A percentile compares a stretch with the other conserved stretches of the same genome.
phyloP scores from a whole-genome alignment of 2,888 invertebrate genomes.

The Heterodera filipjevi region DNA sequence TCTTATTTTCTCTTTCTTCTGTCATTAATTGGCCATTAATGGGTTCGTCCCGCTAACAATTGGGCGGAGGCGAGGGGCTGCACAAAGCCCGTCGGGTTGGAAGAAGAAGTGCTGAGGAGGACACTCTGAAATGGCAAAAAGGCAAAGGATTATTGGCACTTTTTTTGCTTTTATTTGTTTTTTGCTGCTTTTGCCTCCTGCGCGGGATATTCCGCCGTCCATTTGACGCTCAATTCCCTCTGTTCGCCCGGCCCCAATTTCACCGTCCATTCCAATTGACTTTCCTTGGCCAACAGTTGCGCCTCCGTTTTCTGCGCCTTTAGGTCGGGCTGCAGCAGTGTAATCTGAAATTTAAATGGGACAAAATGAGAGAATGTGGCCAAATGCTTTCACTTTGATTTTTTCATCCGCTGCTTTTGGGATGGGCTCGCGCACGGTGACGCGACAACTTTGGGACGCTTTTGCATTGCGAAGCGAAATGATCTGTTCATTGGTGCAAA shows the following conservation, averaged over 20 bases:
- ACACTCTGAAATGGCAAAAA: conserved; percentile 8
- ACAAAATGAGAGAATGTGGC: conserved; percentile 2
- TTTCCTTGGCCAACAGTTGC: conserved; percentile 54
- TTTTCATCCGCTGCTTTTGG: conserved; percentile 67
- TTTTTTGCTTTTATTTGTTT: neutral
- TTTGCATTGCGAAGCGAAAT: conserved; percentile 67
- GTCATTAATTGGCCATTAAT: neutral
- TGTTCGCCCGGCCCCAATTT: conserved; percentile 58
- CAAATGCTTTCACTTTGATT: conserved; percentile 64
- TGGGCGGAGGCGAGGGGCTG: neutral
- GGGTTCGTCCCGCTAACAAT: neutral
- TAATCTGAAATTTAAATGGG: conserved; percentile 25
- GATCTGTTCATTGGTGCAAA: conserved; percentile 61
- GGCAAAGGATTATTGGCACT: no score
- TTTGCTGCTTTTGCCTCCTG: conserved; percentile 6
- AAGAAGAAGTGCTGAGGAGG: conserved; percentile 11
- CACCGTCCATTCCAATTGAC: conserved; percentile 62
- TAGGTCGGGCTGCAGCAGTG: conserved; percentile 56
- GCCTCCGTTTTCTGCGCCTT: conserved; percentile 48
- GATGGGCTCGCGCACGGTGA: conserved; percentile 66
- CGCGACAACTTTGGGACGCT: conserved; percentile 55
- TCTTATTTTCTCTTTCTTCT: no score
- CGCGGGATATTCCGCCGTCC: conserved; percentile 41
- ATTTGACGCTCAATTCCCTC: conserved; percentile 53
- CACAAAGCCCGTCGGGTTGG: conserved; percentile 2